Evolutionary conservation across 2,888 invertebrate species (phyloP).

Genomic region (Sinotaia quadrata): DNA sequence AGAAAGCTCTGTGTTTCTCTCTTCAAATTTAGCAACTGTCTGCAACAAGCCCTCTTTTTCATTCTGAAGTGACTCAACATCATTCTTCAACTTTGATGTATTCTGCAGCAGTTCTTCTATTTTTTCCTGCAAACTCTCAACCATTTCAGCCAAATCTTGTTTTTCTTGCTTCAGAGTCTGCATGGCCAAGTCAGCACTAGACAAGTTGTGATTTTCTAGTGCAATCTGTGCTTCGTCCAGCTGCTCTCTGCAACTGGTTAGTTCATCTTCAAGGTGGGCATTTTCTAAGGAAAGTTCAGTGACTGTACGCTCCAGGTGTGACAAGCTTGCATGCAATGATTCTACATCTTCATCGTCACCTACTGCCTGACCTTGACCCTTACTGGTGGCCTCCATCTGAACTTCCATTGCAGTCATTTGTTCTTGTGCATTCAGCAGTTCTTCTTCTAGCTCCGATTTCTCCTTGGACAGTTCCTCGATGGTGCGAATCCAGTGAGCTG

Average conservation of each 20-base stretch:
- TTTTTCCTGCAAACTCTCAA: slow-evolving; percentile 30
- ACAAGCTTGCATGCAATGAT: slow-evolving; percentile 10
- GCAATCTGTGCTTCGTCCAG: slow-evolving; percentile 10
- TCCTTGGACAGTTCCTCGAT: slow-evolving; percentile 23
- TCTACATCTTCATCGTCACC: slow-evolving; percentile 1
- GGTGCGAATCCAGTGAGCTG: slow-evolving; percentile 1
- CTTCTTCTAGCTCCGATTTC: slow-evolving; percentile 28
- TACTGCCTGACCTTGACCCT: not conserved
- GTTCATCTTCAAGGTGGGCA: slow-evolving; percentile 51
- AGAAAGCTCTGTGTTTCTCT: slow-evolving; percentile 7
- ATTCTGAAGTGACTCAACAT: not conserved
- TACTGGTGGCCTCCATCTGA: slow-evolving; percentile 18
- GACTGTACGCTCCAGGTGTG: slow-evolving; percentile 53
- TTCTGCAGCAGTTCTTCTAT: slow-evolving; percentile 11
- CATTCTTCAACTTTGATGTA: slow-evolving; percentile 1
- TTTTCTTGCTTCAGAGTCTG: slow-evolving; percentile 6
- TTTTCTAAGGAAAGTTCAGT: slow-evolving; percentile 54
- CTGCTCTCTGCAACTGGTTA: slow-evolving; percentile 20
- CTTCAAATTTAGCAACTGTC: slow-evolving; percentile 33
- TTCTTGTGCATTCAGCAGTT: slow-evolving; percentile 29
- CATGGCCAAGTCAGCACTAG: no score
- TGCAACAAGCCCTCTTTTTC: slow-evolving; percentile 31
- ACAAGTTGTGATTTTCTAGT: no score
- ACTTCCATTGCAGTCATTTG: slow-evolving; percentile 25
- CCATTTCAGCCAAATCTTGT: not conserved